Percentiles rank a stretch among this genome's conserved stretches.
Conservation (phyloP, 2,797 vertebrate species). For the Gallinago nigripennis region DNA sequence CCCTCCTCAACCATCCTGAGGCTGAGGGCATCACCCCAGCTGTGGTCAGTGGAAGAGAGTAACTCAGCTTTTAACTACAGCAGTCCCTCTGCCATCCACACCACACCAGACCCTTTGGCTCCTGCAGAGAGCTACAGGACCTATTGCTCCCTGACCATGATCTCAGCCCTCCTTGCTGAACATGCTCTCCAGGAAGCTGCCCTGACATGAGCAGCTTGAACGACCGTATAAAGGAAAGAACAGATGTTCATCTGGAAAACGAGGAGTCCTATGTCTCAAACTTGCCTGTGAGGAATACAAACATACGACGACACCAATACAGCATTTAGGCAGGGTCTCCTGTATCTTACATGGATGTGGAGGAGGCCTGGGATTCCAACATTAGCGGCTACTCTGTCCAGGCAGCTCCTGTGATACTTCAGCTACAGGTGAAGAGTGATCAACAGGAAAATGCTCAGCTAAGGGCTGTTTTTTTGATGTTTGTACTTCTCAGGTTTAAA, state of each 20-base stretch:
- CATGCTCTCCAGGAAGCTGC: background rate
- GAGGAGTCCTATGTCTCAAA: background rate
- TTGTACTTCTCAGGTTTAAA: background rate
- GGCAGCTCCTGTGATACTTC: background rate
- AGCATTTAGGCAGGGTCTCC: background rate
- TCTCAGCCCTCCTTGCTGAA: background rate
- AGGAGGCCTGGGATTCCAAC: background rate
- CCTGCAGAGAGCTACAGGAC: background rate
- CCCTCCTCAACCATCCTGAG: background rate
- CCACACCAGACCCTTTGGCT: background rate
- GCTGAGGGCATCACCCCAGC: background rate
- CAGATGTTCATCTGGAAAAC: background rate
- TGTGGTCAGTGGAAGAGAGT: background rate
- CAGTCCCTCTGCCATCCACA: background rate
- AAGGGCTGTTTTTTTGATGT: background rate
- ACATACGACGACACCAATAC: background rate
- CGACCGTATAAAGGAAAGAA: background rate
- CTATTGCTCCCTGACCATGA: background rate
- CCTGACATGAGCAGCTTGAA: background rate
- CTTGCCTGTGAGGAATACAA: background rate
- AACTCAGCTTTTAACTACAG: background rate
- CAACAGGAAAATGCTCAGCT: background rate
- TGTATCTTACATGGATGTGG: rapidly evolving
- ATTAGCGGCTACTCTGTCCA: background rate
- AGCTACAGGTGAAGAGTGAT: background rate